Base-by-base conservation (phyloP, 2,888 invertebrate species). In the Erebia aethiops region DNA sequence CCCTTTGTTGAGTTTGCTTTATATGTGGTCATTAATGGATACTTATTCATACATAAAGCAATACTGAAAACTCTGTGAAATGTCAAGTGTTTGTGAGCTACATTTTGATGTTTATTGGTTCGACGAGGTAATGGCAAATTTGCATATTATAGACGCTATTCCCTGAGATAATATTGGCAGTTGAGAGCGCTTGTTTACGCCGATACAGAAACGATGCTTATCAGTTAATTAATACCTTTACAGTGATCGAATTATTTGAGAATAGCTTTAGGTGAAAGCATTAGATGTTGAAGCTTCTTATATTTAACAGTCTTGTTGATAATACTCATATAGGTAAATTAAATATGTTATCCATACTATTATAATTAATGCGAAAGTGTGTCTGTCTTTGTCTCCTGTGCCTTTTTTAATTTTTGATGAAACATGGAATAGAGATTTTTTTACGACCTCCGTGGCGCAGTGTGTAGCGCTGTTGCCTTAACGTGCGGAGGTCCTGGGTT, bases 121-220 rank as follows among this genome's bases (percentile, higher is more conserved):
- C 61, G 62, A 41, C 49, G 35, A 65, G 62, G 46, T 62, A 61
- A 69, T 66, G 54, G 62, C 69, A 62, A 72, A 72, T 72, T 72
- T 66, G 62, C 69, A 69, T 72, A 72, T 57, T 72, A 72, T 57
- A 64, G 54, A 66, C 43, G 51, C 46, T 57, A 66, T 66, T 68
- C 26, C 35, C 18, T 64, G 58, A 26, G 49, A 63, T 49, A 57
- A 57, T 57, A 35, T 21, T 21, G 21, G 43, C 56, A 43, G 41
- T 26, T 46, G 43, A 46, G 18, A 66, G 57, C 41, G 21, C 56
- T 66, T 66, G 66, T 66, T 66, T 66, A 57, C 57, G 14, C 18
- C 46, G 21, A 57, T 57, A 57, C 56, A 66, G 56, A 46, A 56
- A 57, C 66, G 56, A 66, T 66, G 56, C 43, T 21, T 56, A 66